Evolutionary conservation across 2,797 vertebrate genomes (phyloP), one percentile per base, ranked within the genome.

Genomic region (Melanotaenia nigrans): DNA sequence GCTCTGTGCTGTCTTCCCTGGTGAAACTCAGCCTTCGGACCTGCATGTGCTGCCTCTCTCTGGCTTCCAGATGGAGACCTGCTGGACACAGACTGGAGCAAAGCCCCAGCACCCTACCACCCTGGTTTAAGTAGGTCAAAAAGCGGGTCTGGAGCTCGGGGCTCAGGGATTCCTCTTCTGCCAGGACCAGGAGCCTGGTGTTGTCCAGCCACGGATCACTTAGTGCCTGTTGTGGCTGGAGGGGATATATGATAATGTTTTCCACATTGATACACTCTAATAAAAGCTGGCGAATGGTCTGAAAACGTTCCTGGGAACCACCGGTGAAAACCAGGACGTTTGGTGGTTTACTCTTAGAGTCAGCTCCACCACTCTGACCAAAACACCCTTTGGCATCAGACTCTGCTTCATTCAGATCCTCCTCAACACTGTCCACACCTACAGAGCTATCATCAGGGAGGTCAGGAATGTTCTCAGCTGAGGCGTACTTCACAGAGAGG

Each of bases 271-370:
- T n/a, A 16, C 96, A 97, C 49, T 96, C 94, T 0, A 85, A 75
- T 32, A 99, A 90, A 0, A 96, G 33, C 0, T 87, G 84, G 0
- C 5, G 87, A n/a, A 97, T 72, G 28, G 72, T 74, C 71, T 92
- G 88, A 54, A 95, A 95, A 36, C 87, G 89, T 33, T 49, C 75
- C 5, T 73, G 78, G 24, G 84, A 80, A 1, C 94, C 91, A 5
- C 95, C 95, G 0, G 96, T 90, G 45, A 95, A 99, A 60, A 99
- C 85, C 49, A 99, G 80, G 16, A 99, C 56, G 53, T 99, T 99
- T 4, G 98, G 97, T 0, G 94, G 94, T 79, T 96, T 98, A 4
- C 92, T 88, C 0, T 66, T 42, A 3, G 65, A 5, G 24, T 88
- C 89, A 45, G 72, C 32, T 11, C 82, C 89, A 56, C 45, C 60